A percentile compares a stretch with the other conserved stretches of the same genome.
These are phyloP conservation scores for Atractosteus spatula DNA, from an alignment of 2,113 vertebrate species.

Conservation along the genomic window DNA sequence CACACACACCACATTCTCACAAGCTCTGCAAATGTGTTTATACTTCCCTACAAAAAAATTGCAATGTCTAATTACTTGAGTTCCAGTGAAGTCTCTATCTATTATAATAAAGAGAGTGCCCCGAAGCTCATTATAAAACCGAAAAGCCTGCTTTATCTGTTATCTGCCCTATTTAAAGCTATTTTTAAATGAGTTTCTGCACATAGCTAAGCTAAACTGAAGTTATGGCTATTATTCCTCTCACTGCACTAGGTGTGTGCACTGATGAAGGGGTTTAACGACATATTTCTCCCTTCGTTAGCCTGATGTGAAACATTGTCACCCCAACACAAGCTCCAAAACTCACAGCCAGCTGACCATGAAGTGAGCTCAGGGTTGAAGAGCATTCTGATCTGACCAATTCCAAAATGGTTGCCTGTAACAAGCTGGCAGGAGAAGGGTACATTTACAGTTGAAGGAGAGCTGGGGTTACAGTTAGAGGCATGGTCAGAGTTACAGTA, in stretches of 20 bases:
- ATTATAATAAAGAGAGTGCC: constrained; percentile 40
- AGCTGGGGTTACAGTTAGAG: no score
- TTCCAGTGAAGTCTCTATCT: constrained; percentile 30
- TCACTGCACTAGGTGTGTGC: constrained; percentile 13
- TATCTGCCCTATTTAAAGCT: constrained; percentile 60
- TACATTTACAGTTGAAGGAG: no score
- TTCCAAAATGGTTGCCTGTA: no score
- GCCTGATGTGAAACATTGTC: no score
- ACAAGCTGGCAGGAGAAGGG: no score
- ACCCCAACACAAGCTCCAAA: no score
- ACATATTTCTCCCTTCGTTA: no score
- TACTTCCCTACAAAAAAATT: constrained; percentile 33
- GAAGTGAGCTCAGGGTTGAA: no score
- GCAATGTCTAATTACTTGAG: constrained; percentile 43
- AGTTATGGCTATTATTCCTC: constrained; percentile 40
- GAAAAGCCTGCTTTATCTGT: constrained; percentile 52
- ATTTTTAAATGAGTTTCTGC: constrained; percentile 58
- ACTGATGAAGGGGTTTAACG: no score
- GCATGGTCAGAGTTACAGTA: no score
- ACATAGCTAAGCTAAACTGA: constrained; percentile 40
- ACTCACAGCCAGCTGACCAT: no score
- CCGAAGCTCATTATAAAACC: constrained; percentile 55
- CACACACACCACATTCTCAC: constrained; percentile 20
- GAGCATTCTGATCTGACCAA: no score
- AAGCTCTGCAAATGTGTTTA: constrained; percentile 37